Conservation (phyloP, 2,888 invertebrate genomes). For the Drosophila helvetica region DNA sequence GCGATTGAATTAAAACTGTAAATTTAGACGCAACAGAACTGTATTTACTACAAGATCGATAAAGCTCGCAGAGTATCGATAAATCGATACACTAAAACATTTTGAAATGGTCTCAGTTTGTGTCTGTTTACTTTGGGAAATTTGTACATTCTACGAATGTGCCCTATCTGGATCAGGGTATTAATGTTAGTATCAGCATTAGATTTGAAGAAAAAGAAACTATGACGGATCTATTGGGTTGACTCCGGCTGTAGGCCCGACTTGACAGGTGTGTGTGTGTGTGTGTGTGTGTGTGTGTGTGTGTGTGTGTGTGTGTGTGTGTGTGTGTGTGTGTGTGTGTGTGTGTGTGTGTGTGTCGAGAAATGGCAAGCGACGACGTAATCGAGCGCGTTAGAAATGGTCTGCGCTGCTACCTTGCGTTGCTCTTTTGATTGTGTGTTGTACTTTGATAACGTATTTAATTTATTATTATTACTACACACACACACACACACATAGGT, state of each 20-base stretch:
- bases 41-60: too few species aligned
- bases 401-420: neutral
- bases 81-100: too few species aligned
- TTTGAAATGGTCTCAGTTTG: too few species aligned
- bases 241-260: neutral
- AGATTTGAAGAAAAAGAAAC: too few species aligned
- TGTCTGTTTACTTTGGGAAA: too few species aligned
- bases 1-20: too few species aligned
- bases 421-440: slow-evolving; percentile 25
- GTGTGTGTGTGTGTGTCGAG: slow-evolving; percentile 17
- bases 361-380: slow-evolving; percentile 20
- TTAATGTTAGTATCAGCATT: too few species aligned
- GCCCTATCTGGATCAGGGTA: too few species aligned
- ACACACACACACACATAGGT: slow-evolving; percentile 8
- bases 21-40: too few species aligned
- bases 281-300: slow-evolving; percentile 9
- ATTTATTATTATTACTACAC: slow-evolving; percentile 48
- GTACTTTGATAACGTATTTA: slow-evolving; percentile 47
- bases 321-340: slow-evolving; percentile 11
- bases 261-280: neutral
- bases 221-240: neutral
- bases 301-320: slow-evolving; percentile 9
- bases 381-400: slow-evolving; percentile 9
- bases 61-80: too few species aligned
- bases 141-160: too few species aligned